Base-by-base conservation (phyloP, 2,113 vertebrate species). In the Penelope pileata region DNA sequence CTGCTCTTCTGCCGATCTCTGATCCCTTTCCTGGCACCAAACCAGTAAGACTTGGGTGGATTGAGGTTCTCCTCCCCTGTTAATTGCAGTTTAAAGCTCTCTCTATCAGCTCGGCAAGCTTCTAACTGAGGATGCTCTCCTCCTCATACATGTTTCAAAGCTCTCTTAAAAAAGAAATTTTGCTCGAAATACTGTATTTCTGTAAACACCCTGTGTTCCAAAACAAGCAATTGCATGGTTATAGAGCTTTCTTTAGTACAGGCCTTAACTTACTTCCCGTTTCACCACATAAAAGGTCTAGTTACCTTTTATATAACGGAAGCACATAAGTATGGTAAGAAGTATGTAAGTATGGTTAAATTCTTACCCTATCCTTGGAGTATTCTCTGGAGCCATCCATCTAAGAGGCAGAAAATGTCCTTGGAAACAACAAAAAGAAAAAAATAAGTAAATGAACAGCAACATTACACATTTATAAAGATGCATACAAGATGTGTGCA, bases 301-400 rank as follows among this genome's bases (percentile, higher is more conserved):
- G 0, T 45, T 53, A n/a, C 40, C 47, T 87, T 53, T 75, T 36
- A 12, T 13, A 21, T 14, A 67, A 77, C 1, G 12, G 42, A 81
- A 81, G 32, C 30, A 56, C 3, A 16, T 32, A 18, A 56, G 30
- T 30, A 56, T 32, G 17, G 19, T 10, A 56, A 19, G 32, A 56
- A 56, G 30, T 17, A n/a, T 1, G 0, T 8, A 69, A 69, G 1
- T 13, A n/a, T 0, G 3, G 13, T 60, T 27, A 36, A 32, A 51
- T 48, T 64, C 87, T 94, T 80, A 83, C 63, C 75, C 27, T 73
- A 32, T 36, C 64, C 74, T 47, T 60, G 36, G 58, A 83, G n/a
- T 5, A 9, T n/a, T 23, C 53, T 64, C 67, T 48, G 66, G 56
- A 94, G 70, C 30, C 21, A 36, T 51, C 23, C 40, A 48, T 1